phyloP scores from a whole-genome alignment of 2,797 vertebrate genomes.

The Sebastes trivittatus region DNA sequence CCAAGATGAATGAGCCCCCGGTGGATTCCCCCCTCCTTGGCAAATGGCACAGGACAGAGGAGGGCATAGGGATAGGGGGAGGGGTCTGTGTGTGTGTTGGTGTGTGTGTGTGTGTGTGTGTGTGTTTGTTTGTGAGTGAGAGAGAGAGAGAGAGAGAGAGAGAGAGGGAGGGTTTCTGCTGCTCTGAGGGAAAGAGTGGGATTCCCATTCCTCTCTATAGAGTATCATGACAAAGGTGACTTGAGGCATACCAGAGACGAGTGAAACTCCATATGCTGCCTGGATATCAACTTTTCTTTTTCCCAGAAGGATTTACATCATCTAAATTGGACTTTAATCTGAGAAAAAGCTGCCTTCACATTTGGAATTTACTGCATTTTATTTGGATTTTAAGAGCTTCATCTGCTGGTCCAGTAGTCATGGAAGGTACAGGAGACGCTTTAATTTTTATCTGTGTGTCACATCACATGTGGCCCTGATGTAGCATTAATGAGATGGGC shows the following conservation, averaged over 20 bases:
- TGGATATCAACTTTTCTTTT: constrained; percentile 42
- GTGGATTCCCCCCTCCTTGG: constrained; percentile 90
- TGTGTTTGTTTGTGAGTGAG: constrained; percentile 71
- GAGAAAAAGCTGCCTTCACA: neutral
- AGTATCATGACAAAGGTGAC: constrained; percentile 79
- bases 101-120: constrained; percentile 53
- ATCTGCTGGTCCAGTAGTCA: constrained; percentile 47
- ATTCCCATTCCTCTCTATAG: constrained; percentile 84
- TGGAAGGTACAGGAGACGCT: constrained; percentile 77
- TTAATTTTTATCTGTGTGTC: neutral
- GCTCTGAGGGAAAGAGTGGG: constrained; percentile 77
- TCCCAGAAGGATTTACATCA: constrained; percentile 53
- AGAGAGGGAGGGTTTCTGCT: constrained; percentile 62
- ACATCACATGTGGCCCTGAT: constrained; percentile 48
- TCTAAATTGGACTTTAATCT: constrained; percentile 66
- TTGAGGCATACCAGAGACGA: constrained; percentile 66
- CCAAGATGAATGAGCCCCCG: constrained; percentile 96
- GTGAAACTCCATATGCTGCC: constrained; percentile 45
- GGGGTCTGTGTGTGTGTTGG: constrained; percentile 58
- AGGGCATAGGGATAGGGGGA: constrained; percentile 83
- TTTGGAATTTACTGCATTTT: constrained; percentile 54
- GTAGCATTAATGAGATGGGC: constrained; percentile 72
- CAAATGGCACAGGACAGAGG: constrained; percentile 96
- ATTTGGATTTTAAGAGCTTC: constrained; percentile 48
- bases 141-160: constrained; percentile 64